Evolutionary conservation across 2,113 vertebrate genomes (phyloP).

Genomic region (Albula goreensis): DNA sequence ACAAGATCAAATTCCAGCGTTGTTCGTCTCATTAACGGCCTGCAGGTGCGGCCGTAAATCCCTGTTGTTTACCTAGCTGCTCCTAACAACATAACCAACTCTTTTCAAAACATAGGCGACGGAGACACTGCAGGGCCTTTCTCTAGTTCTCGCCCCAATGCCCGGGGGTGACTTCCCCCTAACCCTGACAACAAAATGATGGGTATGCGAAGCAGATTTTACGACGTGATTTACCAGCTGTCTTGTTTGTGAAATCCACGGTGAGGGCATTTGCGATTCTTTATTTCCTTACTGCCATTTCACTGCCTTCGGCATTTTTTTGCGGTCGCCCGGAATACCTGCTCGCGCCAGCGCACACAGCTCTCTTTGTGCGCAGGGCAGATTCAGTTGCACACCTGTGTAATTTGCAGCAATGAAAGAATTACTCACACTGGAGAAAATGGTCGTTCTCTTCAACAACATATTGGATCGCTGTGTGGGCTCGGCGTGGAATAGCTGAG

Average conservation of each 20-base stretch:
- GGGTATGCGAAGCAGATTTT: constrained; percentile 14
- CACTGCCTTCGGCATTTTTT: constrained; percentile 19
- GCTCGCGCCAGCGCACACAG: constrained; percentile 3
- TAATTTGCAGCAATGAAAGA: neutral
- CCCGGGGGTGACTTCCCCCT: neutral
- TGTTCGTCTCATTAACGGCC: constrained; percentile 34
- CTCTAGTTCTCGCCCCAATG: neutral
- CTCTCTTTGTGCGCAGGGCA: constrained; percentile 14
- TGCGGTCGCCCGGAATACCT: constrained; percentile 8
- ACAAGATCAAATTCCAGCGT: constrained; percentile 18
- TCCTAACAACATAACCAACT: constrained; percentile 26
- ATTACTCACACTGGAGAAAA: neutral
- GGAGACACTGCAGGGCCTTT: neutral
- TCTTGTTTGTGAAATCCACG: constrained; percentile 24
- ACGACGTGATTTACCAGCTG: constrained; percentile 15
- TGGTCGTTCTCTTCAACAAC: neutral
- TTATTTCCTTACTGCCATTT: constrained; percentile 22
- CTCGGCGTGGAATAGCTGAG: neutral
- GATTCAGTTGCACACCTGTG: constrained; percentile 14
- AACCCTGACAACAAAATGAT: constrained; percentile 28
- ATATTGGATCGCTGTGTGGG: neutral
- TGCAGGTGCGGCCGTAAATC: constrained; percentile 58
- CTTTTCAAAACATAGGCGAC: neutral
- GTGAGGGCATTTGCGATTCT: constrained; percentile 5
- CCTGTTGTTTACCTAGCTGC: constrained; percentile 61